Evolutionary conservation across 1,140 invertebrate genomes (phyloP), one percentile per base, ranked within the genome.

Genomic region (Cherax destructor): DNA sequence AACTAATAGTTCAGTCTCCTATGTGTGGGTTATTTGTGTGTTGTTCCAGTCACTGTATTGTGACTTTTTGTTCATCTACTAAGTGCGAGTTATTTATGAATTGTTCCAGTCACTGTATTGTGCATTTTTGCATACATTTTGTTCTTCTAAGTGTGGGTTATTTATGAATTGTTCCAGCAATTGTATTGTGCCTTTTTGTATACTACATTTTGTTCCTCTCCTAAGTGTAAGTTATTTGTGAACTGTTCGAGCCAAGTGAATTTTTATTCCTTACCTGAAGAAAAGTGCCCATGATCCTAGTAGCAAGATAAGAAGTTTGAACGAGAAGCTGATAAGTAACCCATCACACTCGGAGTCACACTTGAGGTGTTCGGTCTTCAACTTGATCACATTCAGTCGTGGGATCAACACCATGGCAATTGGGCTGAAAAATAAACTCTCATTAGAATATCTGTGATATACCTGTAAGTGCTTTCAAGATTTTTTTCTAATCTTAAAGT

Each of bases 331-430:
- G 21, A 99, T 96, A 76, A 99, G 95, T 86, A 98, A 96, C 24
- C 99, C 98, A 94, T 97, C 97, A 94, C 97, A 97, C 95, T 99
- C 98, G 9, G 97, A 97, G 90, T 96, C 97, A 94, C 98, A 99
- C 78, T 94, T 94, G 78, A 94, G 94, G 81, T 94, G 93, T 74
- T 94, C 92, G 24, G 84, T 79, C 80, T 92, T 91, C 30, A 93
- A 65, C 86, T 93, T 85, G 49, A 93, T 93, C 16, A 94, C 80
- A 49, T 97, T 97, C 85, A 99, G 95, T 95, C 98, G 97, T 21
- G 98, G 99, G 94, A 99, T 95, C 59, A 99, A 96, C 9, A 99
- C 97, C 98, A 99, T 99, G 18, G 97, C 96, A 91, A 99, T 95
- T 0, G 99, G 99, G 92, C 98, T 99, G 5, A 99, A 95, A 65